These are phyloP conservation scores for Phalloptychus januarius DNA, from an alignment of 2,797 vertebrate genomes.

Conservation along the genomic window DNA sequence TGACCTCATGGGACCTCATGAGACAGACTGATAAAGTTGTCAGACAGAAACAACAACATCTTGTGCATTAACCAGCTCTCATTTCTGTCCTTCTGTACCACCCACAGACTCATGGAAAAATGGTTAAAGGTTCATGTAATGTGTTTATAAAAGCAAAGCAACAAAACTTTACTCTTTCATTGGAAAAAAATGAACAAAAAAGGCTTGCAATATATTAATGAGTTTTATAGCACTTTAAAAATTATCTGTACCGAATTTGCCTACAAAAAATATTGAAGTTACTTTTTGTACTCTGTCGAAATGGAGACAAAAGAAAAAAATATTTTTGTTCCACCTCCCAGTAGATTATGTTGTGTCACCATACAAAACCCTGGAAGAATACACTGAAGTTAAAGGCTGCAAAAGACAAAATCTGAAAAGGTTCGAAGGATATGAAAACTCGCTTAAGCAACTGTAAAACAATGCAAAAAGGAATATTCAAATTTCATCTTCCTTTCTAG, in stretches of 20 bases:
- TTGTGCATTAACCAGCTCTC: conserved; percentile 24
- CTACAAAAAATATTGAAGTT: not conserved
- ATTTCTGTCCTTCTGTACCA: conserved; percentile 25
- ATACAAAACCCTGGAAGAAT: too few species aligned
- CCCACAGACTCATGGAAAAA: conserved; percentile 32
- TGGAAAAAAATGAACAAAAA: not conserved
- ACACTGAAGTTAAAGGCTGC: too few species aligned
- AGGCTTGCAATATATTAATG: not conserved
- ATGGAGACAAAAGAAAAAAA: too few species aligned
- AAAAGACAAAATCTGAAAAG: too few species aligned
- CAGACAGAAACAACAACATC: conserved; percentile 53
- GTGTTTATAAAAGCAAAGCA: conserved; percentile 7
- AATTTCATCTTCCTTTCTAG: too few species aligned
- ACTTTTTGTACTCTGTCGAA: not conserved
- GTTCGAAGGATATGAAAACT: too few species aligned
- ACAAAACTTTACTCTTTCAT: not conserved
- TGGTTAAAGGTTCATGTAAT: conserved; percentile 12
- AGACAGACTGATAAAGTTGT: conserved; percentile 47
- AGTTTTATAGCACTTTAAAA: not conserved
- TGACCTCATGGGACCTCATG: conserved; percentile 63
- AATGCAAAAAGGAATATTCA: too few species aligned
- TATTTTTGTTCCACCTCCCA: too few species aligned
- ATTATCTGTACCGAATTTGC: not conserved
- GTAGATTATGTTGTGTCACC: too few species aligned
- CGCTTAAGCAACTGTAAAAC: too few species aligned